These are phyloP conservation scores for Hyles vespertilio DNA, from an alignment of 1,140 invertebrate species.

Conservation along the genomic window DNA sequence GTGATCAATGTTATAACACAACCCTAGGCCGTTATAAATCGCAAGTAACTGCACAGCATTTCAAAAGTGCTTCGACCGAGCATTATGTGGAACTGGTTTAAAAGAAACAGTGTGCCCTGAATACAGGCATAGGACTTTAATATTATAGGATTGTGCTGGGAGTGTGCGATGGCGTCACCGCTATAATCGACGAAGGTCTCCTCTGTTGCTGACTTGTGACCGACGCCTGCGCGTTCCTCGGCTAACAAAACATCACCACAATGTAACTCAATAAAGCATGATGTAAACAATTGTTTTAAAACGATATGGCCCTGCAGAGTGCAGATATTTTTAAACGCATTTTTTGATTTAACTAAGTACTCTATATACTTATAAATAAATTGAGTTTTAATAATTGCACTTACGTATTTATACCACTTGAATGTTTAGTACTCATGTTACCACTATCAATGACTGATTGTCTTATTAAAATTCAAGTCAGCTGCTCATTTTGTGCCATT, in stretches of 20 bases:
- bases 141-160: constrained; percentile 34
- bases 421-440: no score
- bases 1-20: no score
- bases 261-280: constrained; percentile 25
- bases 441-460: no score
- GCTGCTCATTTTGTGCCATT: no score
- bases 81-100: constrained; percentile 20
- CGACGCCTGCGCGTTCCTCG: constrained; percentile 36
- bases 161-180: constrained; percentile 61
- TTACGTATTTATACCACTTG: no score
- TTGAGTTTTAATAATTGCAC: no score
- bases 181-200: constrained; percentile 65
- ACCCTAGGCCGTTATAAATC: no score
- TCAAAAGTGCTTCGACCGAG: constrained; percentile 1
- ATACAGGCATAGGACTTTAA: constrained; percentile 33
- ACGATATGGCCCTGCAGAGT: constrained; percentile 1
- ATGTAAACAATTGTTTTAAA: constrained; percentile 29
- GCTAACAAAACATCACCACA: constrained; percentile 21
- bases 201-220: constrained; percentile 49
- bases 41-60: background rate
- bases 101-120: constrained; percentile 25
- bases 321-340: no score
- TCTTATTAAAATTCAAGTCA: no score
- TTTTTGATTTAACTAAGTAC: no score
- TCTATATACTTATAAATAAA: no score